Percentiles rank a stretch among this genome's conserved stretches.
Conservation (phyloP, 2,888 invertebrate species). For the Zonitis immaculata region DNA sequence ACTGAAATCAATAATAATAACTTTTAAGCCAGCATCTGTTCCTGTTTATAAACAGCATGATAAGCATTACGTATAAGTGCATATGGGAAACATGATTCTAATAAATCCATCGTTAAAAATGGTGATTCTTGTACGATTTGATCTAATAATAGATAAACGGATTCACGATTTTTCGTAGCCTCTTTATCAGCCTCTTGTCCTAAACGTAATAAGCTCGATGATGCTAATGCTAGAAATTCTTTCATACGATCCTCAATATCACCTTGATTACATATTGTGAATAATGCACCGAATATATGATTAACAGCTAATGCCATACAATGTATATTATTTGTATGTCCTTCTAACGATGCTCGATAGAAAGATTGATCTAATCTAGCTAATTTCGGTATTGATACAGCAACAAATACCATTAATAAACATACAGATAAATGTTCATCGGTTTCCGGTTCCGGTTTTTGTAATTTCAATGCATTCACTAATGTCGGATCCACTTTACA, state of each 20-base stretch:
- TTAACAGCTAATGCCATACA: slow-evolving; percentile 97
- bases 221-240: slow-evolving; percentile 88
- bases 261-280: slow-evolving; percentile 91
- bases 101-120: slow-evolving; percentile 95
- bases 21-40: slow-evolving; percentile 57
- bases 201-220: slow-evolving; percentile 88
- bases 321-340: slow-evolving; percentile 98
- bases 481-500: slow-evolving; percentile 95
- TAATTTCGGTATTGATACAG: slow-evolving; percentile 93
- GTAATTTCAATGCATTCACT: slow-evolving; percentile 81
- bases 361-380: slow-evolving; percentile 88
- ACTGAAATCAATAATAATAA: slow-evolving; percentile 7
- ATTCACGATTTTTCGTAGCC: slow-evolving; percentile 88
- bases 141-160: slow-evolving; percentile 93
- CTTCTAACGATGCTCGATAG: slow-evolving; percentile 80
- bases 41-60: slow-evolving; percentile 91
- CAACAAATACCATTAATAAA: slow-evolving; percentile 96
- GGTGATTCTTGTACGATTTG: slow-evolving; percentile 98
- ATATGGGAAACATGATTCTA: slow-evolving; percentile 99
- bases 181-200: slow-evolving; percentile 97
- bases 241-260: slow-evolving; percentile 98
- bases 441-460: slow-evolving; percentile 76
- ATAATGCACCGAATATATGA: slow-evolving; percentile 92
- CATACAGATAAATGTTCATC: slow-evolving; percentile 94
- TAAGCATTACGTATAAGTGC: slow-evolving; percentile 97